Evolutionary conservation across 2,113 vertebrate genomes (phyloP).

Genomic region (Dissostichus mawsoni): DNA sequence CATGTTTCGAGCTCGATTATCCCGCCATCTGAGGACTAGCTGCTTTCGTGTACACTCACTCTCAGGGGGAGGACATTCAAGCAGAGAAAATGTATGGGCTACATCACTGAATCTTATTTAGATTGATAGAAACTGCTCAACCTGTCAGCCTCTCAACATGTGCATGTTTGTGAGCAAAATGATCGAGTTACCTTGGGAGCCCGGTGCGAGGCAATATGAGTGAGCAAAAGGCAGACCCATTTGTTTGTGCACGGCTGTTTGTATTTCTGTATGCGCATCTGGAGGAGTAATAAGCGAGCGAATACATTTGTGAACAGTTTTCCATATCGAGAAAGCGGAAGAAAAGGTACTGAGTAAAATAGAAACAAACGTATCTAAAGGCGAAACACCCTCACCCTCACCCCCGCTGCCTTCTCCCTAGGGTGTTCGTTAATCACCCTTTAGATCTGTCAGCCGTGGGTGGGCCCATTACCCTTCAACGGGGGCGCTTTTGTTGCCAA

Average conservation of each 20-base stretch:
- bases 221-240: constrained; percentile 18
- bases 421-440: constrained; percentile 79
- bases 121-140: constrained; percentile 73
- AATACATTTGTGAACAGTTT: constrained; percentile 15
- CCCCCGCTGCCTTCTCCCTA: constrained; percentile 47
- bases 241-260: background rate
- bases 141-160: constrained; percentile 54
- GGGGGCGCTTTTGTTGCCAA: constrained; percentile 44
- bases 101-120: constrained; percentile 67
- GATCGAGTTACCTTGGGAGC: constrained; percentile 58
- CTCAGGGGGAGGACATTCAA: constrained; percentile 59
- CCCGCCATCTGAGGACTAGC: constrained; percentile 42
- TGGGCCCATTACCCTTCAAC: constrained; percentile 76
- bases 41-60: constrained; percentile 48
- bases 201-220: constrained; percentile 14
- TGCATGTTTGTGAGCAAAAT: constrained; percentile 59
- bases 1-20: constrained; percentile 66
- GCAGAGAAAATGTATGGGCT: constrained; percentile 63
- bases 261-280: constrained; percentile 36
- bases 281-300: constrained; percentile 1
- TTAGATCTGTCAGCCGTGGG: constrained; percentile 75
- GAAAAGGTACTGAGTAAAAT: background rate
- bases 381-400: background rate
- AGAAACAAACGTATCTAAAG: constrained; percentile 32
- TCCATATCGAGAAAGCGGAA: background rate